Percentiles rank a stretch among this genome's conserved stretches.
Conservation (phyloP, 2,113 vertebrate genomes). For the Sorex fumeus region DNA sequence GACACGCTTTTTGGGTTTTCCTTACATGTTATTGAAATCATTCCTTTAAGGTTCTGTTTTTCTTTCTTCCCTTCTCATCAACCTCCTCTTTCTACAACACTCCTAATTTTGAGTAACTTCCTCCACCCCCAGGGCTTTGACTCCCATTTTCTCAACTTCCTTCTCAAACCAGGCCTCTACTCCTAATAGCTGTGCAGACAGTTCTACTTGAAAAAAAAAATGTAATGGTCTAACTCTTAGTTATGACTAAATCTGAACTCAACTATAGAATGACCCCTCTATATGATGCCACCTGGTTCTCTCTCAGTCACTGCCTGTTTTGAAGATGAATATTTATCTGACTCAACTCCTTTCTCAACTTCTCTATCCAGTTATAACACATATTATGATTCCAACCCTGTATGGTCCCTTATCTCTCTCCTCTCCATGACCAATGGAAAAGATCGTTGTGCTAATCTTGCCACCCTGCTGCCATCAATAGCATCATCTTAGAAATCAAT, state of each 20-base stretch:
- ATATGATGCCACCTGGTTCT: background rate
- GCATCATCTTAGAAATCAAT: background rate
- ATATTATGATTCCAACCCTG: background rate
- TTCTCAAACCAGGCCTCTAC: background rate
- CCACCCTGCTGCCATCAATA: background rate
- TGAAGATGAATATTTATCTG: background rate
- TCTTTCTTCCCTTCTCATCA: background rate
- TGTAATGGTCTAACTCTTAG: background rate
- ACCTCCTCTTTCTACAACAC: background rate
- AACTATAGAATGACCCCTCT: background rate
- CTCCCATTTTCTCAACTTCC: background rate
- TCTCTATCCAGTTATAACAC: background rate
- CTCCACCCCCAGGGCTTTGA: background rate
- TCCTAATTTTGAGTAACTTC: background rate
- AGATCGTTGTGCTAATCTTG: background rate
- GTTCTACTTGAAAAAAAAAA: background rate
- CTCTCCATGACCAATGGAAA: background rate
- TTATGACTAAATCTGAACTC: background rate
- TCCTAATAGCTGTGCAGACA: background rate
- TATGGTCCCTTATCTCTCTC: conserved; percentile 17
- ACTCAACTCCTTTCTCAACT: background rate
- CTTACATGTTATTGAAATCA: no score
- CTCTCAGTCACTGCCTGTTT: background rate
- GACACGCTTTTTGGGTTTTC: background rate
- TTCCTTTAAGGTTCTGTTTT: background rate